Evolutionary conservation across 2,797 vertebrate genomes (phyloP), one percentile per base, ranked within the genome.

Genomic region (Neosilurus hyrtlii): DNA sequence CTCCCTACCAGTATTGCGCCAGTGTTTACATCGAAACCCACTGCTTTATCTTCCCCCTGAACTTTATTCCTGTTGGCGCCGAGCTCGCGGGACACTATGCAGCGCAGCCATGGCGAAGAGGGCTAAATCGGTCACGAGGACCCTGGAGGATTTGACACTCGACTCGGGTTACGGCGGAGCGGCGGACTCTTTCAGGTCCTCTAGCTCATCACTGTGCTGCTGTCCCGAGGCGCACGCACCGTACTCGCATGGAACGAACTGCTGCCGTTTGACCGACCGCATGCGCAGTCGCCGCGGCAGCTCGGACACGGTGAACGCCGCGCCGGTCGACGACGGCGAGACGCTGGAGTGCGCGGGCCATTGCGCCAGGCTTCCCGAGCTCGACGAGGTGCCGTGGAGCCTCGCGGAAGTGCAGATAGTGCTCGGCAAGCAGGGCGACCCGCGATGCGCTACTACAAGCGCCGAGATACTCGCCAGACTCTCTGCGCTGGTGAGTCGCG

Each of bases 131-230:
- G 95, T 86, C 89, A 95, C 94, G 90, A 94, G 96, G 92, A 98
- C 97, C 91, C 96, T 99, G 95, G 98, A 99, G 95, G 97, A 99
- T 93, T 95, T 99, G 92, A 99, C 97, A 90, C 96, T 98, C 87
- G 98, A 99, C 93, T 99, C 98, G 90, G 98, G 98, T 93, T 99
- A 99, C 96, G 97, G 98, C 96, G 98, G 97, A 89, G 96, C 97
- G 90, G 97, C 96, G 81, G 98, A 98, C 94, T 99, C 98, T 89
- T 96, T 98, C 92, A 94, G 96, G 88, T 99, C 98, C 86, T 99
- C 97, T 94, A 99, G 96, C 92, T 95, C 97, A 94, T 98, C 98
- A 90, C 94, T 98, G 93, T 97, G 96, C 93, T 96, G 96, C 92
- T 98, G 80, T 82, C 80, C 96, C 84, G 97, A 97, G 94, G 96